Conservation (phyloP, 1,140 invertebrate species). For the Vollenhovia emeryi region DNA sequence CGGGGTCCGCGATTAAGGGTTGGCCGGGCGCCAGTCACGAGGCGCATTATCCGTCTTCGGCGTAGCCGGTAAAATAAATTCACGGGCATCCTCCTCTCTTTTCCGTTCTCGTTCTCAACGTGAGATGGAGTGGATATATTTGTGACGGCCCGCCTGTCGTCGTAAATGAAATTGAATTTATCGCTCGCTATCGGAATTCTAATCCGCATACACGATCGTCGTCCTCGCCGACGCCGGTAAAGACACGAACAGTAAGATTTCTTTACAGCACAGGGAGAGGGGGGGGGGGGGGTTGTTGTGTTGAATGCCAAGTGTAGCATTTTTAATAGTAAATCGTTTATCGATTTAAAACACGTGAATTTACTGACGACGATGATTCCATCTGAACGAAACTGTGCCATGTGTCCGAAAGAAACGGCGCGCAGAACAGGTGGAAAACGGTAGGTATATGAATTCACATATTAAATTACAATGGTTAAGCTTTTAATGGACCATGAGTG, state of each 20-base stretch:
- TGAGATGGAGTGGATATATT: background rate
- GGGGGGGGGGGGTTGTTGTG: too few relatives aligned
- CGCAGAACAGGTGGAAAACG: too few relatives aligned
- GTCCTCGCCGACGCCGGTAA: background rate
- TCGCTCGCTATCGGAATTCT: conserved; percentile 2
- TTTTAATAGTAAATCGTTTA: too few relatives aligned
- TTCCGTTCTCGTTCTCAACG: background rate
- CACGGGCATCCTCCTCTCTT: background rate
- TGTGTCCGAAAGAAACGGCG: too few relatives aligned
- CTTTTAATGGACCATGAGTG: too few relatives aligned
- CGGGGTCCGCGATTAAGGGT: conserved; percentile 44
- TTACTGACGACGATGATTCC: too few relatives aligned
- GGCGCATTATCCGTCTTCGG: conserved; percentile 33
- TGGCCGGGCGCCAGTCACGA: conserved; percentile 45
- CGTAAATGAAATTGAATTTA: conserved; percentile 17
- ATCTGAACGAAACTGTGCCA: too few relatives aligned
- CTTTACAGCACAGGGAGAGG: too few relatives aligned
- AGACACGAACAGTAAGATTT: background rate
- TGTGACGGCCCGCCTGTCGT: background rate
- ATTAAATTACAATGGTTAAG: too few relatives aligned
- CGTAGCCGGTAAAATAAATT: conserved; percentile 24
- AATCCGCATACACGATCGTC: background rate
- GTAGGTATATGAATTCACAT: too few relatives aligned
- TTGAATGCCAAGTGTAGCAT: too few relatives aligned
- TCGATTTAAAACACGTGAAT: too few relatives aligned